Evolutionary conservation across 2,888 invertebrate species (phyloP).

Genomic region (Agrochola lota): DNA sequence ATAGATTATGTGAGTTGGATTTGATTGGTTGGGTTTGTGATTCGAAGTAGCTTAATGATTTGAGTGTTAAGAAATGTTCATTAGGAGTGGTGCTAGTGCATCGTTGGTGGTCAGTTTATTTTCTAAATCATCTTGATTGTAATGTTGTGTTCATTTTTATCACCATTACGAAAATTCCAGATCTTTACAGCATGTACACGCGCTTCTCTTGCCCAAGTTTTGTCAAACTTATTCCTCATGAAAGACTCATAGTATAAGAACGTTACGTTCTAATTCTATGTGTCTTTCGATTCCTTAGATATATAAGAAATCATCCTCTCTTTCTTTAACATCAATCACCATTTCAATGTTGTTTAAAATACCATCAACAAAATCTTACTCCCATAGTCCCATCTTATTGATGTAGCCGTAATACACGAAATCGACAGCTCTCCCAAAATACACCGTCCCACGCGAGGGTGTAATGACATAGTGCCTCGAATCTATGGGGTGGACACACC

Average conservation of each 20-base stretch:
- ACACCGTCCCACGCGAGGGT: constrained; percentile 77
- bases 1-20: not conserved
- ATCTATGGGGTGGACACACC: constrained; percentile 58
- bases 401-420: constrained; percentile 40
- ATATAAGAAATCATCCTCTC: not conserved
- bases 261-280: too few relatives aligned
- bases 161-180: too few relatives aligned
- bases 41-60: not conserved
- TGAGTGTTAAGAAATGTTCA: not conserved
- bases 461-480: constrained; percentile 72
- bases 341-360: constrained; percentile 11
- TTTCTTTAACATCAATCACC: constrained; percentile 3
- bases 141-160: not conserved
- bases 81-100: not conserved
- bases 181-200: not conserved
- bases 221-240: too few relatives aligned
- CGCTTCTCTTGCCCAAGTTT: too few relatives aligned
- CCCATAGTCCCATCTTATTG: constrained; percentile 26
- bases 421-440: constrained; percentile 76
- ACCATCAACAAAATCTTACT: constrained; percentile 31
- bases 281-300: not conserved
- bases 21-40: constrained; percentile 7
- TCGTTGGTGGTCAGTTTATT: not conserved
- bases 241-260: not conserved
- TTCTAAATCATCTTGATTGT: not conserved